phyloP scores from a whole-genome alignment of 1,140 invertebrate species.

The Drosophila repletoides region DNA sequence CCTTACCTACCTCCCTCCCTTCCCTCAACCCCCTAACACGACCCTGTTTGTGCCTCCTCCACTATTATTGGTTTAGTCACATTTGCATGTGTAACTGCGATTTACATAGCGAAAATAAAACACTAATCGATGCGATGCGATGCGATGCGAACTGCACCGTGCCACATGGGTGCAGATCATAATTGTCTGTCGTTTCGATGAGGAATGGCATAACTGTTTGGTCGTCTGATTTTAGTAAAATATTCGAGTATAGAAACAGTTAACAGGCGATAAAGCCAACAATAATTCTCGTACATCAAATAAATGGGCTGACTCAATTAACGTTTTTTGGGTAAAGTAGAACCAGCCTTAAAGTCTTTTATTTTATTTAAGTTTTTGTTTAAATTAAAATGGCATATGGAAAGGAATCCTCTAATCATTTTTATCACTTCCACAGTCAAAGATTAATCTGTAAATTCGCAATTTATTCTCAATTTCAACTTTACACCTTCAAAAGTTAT shows the following conservation, averaged over 20 bases:
- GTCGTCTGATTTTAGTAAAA: constrained; percentile 24
- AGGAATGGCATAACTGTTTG: constrained; percentile 16
- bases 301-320: not conserved
- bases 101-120: constrained; percentile 72
- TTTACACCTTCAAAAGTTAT: too few species aligned
- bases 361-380: too few species aligned
- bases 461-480: too few species aligned
- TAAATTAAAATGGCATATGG: too few species aligned
- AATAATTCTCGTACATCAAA: not conserved
- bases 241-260: constrained; percentile 25
- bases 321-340: too few species aligned
- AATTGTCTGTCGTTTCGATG: constrained; percentile 32
- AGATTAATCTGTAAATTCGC: too few species aligned
- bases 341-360: too few species aligned
- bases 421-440: too few species aligned
- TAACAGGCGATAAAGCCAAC: constrained; percentile 15
- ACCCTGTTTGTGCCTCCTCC: not conserved
- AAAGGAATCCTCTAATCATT: too few species aligned
- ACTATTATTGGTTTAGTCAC: constrained; percentile 80
- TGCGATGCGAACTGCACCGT: constrained; percentile 12
- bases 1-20: constrained; percentile 1
- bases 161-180: constrained; percentile 32
- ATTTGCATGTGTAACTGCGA: constrained; percentile 77
- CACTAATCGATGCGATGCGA: constrained; percentile 48
- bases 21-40: too few species aligned